Evolutionary conservation across 1,140 invertebrate species (phyloP).

Genomic region (Muscidifurax raptorellus): DNA sequence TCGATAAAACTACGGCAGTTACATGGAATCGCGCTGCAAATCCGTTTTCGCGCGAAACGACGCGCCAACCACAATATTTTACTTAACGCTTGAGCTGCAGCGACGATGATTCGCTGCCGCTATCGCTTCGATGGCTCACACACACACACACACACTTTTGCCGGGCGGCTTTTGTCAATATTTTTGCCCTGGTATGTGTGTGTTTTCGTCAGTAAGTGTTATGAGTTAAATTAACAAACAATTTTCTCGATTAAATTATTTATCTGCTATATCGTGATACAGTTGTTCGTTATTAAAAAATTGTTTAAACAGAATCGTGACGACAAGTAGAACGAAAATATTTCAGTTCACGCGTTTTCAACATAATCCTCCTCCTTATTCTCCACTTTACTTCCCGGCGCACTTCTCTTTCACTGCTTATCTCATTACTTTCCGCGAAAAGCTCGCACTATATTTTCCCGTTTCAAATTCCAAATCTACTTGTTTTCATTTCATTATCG

Average conservation of each 20-base stretch:
- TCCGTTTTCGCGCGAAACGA: background rate
- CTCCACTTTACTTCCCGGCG: too few relatives aligned
- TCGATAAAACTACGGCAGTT: background rate
- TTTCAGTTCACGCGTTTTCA: too few relatives aligned
- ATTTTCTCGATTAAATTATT: too few relatives aligned
- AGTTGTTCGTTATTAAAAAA: too few relatives aligned
- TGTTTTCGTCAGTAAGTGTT: background rate
- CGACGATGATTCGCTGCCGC: background rate
- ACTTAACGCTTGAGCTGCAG: background rate
- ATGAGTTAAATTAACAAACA: too few relatives aligned
- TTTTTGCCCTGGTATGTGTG: background rate
- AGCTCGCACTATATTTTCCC: background rate
- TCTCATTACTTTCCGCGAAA: background rate
- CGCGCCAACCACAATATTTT: conserved; percentile 11
- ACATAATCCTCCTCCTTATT: too few relatives aligned
- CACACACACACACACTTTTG: background rate
- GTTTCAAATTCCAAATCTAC: background rate
- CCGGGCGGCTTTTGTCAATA: background rate
- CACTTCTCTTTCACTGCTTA: too few relatives aligned
- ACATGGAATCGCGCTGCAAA: background rate
- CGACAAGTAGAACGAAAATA: too few relatives aligned
- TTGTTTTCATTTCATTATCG: background rate
- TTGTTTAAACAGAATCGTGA: too few relatives aligned
- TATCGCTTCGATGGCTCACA: background rate
- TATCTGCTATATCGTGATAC: too few relatives aligned